Base-by-base conservation (phyloP, 2,113 vertebrate genomes). In the Chionis minor region DNA sequence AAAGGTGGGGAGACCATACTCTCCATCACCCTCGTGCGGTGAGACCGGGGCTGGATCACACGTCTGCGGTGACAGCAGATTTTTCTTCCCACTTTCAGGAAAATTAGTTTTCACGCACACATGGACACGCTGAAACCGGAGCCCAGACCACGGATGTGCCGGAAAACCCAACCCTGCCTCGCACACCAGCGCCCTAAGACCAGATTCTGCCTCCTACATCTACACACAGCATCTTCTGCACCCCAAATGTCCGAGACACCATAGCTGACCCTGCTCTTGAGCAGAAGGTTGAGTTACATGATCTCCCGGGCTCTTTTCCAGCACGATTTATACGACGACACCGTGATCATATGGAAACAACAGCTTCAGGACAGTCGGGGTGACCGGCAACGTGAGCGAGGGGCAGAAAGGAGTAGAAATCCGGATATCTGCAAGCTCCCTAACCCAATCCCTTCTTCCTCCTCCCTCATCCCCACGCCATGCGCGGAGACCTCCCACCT, bases 401-500 rank as follows among this genome's bases (percentile, higher is more conserved):
- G 58, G 70, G 40, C 16, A 7, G 32, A 33, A 40, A 77, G 8
- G 21, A 2, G 16, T 15, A 6, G 20, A 33, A 56, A 56, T 4
- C 42, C 72, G 10, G 49, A 24, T 0, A 3, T 40, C 16, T 2
- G 10, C 28, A 0, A 51, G 11, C 44, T 38, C 44, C 6, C 22
- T 5, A 7, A 58, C 7, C 44, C 8, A 0, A 1, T 49, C 28
- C n/a, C 58, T 21, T 59, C 21, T 21, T n/a, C 33, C 20, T n/a
- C 52, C 10, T 49, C 18, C 70, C 23, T 9, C 14, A 2, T 0
- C 33, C 71, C 42, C 17, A 5, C 4, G 2, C 22, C 8, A 3
- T 4, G 1, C 23, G 1, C 2, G 2, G 65, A 12, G 6, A 1
- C 16, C 5, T 66, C 95, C 22, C 98, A 99, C 99, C 99, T 97